Percentiles rank a stretch among this genome's conserved stretches.
Evolutionary conservation across 2,113 vertebrate genomes (phyloP).

Genomic region (Paedocypris sp.): DNA sequence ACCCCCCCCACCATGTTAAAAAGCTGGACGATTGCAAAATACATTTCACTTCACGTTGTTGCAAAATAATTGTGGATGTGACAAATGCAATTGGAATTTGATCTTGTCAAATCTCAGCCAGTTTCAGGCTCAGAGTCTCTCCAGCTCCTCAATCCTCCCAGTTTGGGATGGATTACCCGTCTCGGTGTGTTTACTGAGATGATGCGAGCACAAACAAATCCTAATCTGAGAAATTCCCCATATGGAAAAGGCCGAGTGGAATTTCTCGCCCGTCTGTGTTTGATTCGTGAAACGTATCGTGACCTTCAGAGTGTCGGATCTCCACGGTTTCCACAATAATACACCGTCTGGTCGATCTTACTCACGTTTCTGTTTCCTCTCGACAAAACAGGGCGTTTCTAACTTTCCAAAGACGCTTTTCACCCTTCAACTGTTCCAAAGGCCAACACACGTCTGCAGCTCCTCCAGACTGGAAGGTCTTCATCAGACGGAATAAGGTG

Average conservation of each 20-base stretch:
- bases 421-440: slow-evolving; percentile 2
- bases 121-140: too few relatives aligned
- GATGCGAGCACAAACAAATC: too few relatives aligned
- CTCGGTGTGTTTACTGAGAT: too few relatives aligned
- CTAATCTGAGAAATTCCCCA: too few relatives aligned
- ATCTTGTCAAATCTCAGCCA: neutral
- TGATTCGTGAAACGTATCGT: too few relatives aligned
- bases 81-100: neutral
- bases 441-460: neutral
- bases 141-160: too few relatives aligned
- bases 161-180: neutral
- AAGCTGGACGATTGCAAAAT: too few relatives aligned
- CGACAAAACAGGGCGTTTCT: neutral
- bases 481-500: neutral
- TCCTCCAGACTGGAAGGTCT: neutral
- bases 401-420: neutral
- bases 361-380: neutral
- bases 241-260: too few relatives aligned
- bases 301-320: neutral
- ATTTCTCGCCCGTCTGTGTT: too few relatives aligned
- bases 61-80: neutral
- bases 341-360: neutral
- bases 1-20: too few relatives aligned
- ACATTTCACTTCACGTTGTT: too few relatives aligned
- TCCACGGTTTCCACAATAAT: neutral